Evolutionary conservation across 2,797 vertebrate genomes (phyloP).

Genomic region (Enteromius paludinosus): DNA sequence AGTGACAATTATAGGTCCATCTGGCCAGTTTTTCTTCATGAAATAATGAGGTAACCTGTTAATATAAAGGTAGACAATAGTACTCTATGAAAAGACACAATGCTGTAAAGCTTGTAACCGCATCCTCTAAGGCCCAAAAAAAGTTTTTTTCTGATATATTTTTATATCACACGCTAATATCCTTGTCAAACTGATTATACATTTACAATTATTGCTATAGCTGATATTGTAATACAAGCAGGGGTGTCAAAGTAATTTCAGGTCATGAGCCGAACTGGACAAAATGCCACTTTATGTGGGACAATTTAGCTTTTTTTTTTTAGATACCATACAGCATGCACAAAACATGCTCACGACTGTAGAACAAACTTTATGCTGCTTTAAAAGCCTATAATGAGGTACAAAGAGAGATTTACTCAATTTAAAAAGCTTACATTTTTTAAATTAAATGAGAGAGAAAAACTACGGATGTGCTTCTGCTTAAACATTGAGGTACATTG

Average conservation of each 20-base stretch:
- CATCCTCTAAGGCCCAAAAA: too few species aligned
- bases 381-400: background rate
- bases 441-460: background rate
- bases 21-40: background rate
- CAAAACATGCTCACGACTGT: background rate
- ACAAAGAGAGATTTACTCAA: background rate
- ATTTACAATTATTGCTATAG: background rate
- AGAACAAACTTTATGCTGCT: background rate
- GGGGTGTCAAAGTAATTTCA: background rate
- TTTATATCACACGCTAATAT: background rate
- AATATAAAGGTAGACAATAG: conserved; percentile 2
- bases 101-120: too few species aligned
- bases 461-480: background rate
- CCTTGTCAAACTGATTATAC: background rate
- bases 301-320: background rate
- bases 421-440: background rate
- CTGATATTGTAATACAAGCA: background rate
- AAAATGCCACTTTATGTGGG: background rate
- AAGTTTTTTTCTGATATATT: background rate
- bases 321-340: background rate
- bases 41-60: background rate
- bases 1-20: background rate
- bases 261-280: background rate
- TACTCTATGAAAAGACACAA: background rate
- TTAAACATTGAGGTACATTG: background rate